Conservation (phyloP, 2,888 invertebrate genomes). For the Mesorhabditis sp. region DNA sequence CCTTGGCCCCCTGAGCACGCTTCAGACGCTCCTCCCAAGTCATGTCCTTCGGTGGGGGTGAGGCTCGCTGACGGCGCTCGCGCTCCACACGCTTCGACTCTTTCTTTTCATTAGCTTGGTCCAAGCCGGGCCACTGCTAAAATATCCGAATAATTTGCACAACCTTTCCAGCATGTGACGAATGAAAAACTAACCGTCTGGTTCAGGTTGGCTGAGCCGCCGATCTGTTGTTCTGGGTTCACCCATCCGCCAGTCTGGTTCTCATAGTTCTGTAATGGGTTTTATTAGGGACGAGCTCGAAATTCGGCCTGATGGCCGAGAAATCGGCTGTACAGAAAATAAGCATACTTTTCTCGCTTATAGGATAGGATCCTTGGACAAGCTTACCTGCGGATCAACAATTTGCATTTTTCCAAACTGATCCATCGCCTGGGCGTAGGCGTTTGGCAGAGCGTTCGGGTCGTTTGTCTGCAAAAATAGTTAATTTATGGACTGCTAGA, state of each 20-base stretch:
- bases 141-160: background rate
- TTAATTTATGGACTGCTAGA: too few species aligned
- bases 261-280: background rate
- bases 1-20: conserved; percentile 6
- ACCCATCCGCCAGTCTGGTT: background rate
- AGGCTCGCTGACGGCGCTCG: background rate
- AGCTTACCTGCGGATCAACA: background rate
- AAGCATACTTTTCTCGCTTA: too few species aligned
- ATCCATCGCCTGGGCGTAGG: background rate
- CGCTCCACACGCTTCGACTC: background rate
- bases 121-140: conserved; percentile 3
- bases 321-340: too few species aligned
- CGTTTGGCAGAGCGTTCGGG: background rate
- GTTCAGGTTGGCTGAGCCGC: background rate
- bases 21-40: conserved; percentile 3
- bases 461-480: too few species aligned
- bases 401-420: background rate
- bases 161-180: too few species aligned
- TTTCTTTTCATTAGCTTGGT: background rate
- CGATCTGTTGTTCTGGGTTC: background rate
- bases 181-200: background rate
- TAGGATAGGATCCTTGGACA: too few species aligned
- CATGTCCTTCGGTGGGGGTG: background rate
- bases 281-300: background rate
- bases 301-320: too few species aligned